Percentiles rank a stretch among this genome's conserved stretches.
phyloP scores from a whole-genome alignment of 2,797 vertebrate species.

The Mus spretus region DNA sequence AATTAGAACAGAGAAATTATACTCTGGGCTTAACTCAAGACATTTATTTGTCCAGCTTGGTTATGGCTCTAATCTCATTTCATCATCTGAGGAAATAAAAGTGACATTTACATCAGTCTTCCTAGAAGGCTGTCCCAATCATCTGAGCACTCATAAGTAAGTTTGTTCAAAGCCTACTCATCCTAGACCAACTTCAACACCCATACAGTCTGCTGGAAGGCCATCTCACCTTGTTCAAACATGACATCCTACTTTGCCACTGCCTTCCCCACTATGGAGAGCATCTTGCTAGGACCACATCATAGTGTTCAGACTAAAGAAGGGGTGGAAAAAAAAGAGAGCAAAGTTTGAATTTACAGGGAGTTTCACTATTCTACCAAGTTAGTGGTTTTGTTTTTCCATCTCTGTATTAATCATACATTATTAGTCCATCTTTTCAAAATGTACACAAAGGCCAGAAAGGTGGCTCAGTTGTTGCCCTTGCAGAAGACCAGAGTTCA shows the following conservation, averaged over 20 bases:
- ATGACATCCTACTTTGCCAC: rapidly evolving
- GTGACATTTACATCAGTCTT: background rate
- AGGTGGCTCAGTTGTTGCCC: background rate
- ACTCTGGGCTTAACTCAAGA: background rate
- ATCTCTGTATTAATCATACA: background rate
- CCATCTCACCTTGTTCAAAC: background rate
- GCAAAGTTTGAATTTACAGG: background rate
- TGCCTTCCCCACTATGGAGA: no score
- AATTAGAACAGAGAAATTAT: background rate
- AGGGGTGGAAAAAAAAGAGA: background rate
- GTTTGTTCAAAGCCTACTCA: background rate
- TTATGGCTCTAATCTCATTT: background rate
- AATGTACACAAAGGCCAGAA: background rate
- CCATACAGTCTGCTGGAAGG: background rate
- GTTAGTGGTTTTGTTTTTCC: background rate
- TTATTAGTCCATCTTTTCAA: conserved; percentile 31
- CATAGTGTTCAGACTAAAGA: background rate
- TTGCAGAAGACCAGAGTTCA: background rate
- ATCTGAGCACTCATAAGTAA: background rate
- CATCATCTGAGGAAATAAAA: background rate
- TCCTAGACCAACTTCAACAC: background rate
- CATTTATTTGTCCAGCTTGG: background rate
- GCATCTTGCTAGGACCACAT: no score
- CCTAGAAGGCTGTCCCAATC: background rate
- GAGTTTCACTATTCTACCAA: background rate